Percentiles rank a stretch among this genome's conserved stretches.
Evolutionary conservation across 2,797 vertebrate species (phyloP).

Genomic region (Chelon auratus): DNA sequence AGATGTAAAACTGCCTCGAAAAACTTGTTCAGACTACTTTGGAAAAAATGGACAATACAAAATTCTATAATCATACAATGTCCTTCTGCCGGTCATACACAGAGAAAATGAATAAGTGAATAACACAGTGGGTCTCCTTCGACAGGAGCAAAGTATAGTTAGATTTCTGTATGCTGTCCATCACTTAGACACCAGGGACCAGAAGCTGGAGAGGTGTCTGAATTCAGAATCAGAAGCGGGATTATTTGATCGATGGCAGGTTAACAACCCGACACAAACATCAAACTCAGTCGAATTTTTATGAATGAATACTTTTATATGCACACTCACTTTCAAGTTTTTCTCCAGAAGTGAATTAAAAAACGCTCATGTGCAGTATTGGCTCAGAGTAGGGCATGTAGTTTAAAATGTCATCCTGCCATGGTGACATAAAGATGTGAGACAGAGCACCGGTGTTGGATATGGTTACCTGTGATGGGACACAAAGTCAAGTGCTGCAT

Average conservation of each 20-base stretch:
- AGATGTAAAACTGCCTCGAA: not conserved
- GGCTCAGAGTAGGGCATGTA: too few species aligned
- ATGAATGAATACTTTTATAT: not conserved
- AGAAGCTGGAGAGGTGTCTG: not conserved
- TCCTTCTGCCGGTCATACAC: constrained; percentile 3
- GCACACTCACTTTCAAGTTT: not conserved
- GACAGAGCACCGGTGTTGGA: too few species aligned
- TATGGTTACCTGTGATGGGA: too few species aligned
- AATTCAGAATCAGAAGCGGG: not conserved
- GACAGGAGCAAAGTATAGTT: not conserved
- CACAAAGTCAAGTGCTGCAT: too few species aligned
- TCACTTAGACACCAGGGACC: constrained; percentile 9
- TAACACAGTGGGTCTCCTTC: not conserved
- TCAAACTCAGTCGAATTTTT: not conserved
- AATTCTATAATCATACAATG: not conserved
- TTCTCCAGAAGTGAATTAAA: not conserved
- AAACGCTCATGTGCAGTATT: too few species aligned
- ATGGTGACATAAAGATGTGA: too few species aligned
- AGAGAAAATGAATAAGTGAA: constrained; percentile 18
- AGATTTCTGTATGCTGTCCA: constrained; percentile 11
- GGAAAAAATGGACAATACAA: not conserved
- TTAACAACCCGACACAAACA: not conserved
- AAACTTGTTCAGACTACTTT: not conserved
- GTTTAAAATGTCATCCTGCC: too few species aligned
- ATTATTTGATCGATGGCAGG: not conserved